phyloP scores from a whole-genome alignment of 2,797 vertebrate genomes.

The Gorsachius magnificus region DNA sequence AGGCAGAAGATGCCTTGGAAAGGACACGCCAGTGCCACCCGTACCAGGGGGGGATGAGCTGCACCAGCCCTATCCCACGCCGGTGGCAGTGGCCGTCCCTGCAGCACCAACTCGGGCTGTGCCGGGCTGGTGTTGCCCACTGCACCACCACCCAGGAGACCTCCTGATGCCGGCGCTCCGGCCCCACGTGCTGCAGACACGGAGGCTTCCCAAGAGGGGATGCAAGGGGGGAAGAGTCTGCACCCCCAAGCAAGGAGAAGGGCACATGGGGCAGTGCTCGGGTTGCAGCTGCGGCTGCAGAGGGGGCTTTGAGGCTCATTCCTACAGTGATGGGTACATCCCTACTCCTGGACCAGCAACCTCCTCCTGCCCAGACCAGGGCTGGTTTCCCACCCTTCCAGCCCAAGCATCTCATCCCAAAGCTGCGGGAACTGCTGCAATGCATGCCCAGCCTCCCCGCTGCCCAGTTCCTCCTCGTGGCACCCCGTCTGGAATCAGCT shows the following conservation, averaged over 20 bases:
- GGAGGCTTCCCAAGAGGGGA: background rate
- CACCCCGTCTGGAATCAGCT: rapidly evolving
- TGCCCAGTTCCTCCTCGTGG: background rate
- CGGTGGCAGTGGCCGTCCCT: background rate
- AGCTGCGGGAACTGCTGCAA: background rate
- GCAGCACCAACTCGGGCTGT: background rate
- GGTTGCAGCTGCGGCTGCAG: background rate
- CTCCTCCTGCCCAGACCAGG: background rate
- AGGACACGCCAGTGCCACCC: rapidly evolving
- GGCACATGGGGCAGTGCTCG: rapidly evolving
- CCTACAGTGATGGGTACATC: background rate
- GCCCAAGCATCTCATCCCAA: background rate
- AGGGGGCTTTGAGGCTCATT: background rate
- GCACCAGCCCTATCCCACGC: background rate
- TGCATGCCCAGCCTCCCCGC: rapidly evolving
- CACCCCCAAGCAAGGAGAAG: rapidly evolving
- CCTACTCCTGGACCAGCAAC: background rate
- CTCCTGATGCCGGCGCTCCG: rapidly evolving
- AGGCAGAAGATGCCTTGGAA: too few species aligned
- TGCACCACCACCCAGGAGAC: background rate
- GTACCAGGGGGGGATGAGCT: background rate
- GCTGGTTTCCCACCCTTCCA: background rate
- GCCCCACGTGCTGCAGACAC: background rate
- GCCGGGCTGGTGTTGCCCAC: background rate
- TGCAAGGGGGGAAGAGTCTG: background rate